Evolutionary conservation across 2,797 vertebrate genomes (phyloP).

Genomic region (Dendrocincla tyrannina): DNA sequence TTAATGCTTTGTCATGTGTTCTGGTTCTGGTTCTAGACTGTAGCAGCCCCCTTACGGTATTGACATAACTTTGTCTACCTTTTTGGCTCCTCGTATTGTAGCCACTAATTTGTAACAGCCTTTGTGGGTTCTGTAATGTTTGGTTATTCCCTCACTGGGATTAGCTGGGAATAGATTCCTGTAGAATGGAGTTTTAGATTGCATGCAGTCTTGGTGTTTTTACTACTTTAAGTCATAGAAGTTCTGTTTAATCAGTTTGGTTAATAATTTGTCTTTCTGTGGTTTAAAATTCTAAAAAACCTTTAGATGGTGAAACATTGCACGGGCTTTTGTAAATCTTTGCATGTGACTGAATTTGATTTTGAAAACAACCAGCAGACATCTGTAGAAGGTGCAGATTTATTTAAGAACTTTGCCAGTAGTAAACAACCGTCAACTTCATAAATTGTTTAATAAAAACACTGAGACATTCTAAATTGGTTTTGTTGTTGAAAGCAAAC

Average conservation of each 20-base stretch:
- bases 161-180: background rate
- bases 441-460: background rate
- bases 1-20: background rate
- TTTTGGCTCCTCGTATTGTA: background rate
- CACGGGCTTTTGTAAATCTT: background rate
- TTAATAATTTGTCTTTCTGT: background rate
- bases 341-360: background rate
- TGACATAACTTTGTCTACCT: background rate
- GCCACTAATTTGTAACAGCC: background rate
- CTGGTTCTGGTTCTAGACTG: background rate
- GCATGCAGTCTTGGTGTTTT: background rate
- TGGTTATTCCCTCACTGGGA: background rate
- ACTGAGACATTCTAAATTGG: background rate
- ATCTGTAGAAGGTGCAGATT: background rate
- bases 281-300: background rate
- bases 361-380: background rate
- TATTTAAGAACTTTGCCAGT: background rate
- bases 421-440: background rate
- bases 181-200: background rate
- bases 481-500: background rate
- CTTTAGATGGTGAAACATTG: background rate
- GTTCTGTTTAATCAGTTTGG: background rate
- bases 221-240: background rate
- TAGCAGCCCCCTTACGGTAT: background rate
- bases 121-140: background rate